These are phyloP conservation scores for Prionchulus punctatus DNA, from an alignment of 2,888 invertebrate genomes.

Conservation along the genomic window DNA sequence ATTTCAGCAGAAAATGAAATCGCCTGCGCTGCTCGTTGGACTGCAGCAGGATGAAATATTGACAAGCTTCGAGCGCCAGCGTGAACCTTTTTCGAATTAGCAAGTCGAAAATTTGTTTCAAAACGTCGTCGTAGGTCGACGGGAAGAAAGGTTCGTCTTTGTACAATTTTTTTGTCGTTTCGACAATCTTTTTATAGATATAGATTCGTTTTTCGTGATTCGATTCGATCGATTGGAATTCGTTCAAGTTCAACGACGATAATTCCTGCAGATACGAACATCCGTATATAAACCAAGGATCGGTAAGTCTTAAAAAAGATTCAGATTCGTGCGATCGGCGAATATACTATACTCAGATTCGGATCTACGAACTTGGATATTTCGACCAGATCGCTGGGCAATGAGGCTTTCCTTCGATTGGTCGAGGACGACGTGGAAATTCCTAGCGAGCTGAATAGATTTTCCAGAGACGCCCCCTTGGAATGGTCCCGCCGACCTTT, in stretches of 20 bases:
- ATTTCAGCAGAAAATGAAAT: background rate
- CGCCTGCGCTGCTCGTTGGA: background rate
- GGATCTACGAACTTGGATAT: too few relatives aligned
- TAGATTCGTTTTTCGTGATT: too few relatives aligned
- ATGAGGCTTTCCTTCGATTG: too few relatives aligned
- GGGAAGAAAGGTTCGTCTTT: background rate
- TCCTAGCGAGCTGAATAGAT: background rate
- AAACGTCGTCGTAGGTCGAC: background rate
- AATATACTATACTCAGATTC: too few relatives aligned
- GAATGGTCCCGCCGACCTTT: background rate
- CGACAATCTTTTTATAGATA: too few relatives aligned
- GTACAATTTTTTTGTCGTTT: background rate
- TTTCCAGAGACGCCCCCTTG: background rate
- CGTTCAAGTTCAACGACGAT: too few relatives aligned
- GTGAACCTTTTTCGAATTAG: background rate
- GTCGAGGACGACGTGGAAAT: too few relatives aligned
- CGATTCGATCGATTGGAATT: too few relatives aligned
- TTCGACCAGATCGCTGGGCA: too few relatives aligned
- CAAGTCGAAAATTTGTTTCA: background rate
- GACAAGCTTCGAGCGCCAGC: slow-evolving; percentile 7
- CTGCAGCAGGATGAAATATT: slow-evolving; percentile 3
- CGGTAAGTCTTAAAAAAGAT: too few relatives aligned
- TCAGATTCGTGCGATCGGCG: too few relatives aligned
- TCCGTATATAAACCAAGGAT: background rate
- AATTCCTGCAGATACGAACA: background rate